Evolutionary conservation across 2,113 vertebrate genomes (phyloP).

Genomic region (Spheniscus mendiculus): DNA sequence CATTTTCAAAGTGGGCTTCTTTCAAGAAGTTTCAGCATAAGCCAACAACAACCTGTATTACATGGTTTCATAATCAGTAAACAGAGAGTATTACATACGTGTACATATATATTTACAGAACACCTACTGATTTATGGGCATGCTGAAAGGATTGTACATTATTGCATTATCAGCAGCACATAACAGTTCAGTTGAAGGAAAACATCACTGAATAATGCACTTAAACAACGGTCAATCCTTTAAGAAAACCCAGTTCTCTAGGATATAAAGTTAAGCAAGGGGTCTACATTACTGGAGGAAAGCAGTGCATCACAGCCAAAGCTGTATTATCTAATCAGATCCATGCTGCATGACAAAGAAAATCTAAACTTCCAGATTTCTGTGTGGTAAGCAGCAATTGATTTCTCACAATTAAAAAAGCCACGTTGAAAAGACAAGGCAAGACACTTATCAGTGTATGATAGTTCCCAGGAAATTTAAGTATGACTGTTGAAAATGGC

Average conservation of each 20-base stretch:
- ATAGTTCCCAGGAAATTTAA: no score
- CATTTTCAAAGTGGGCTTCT: constrained; percentile 89
- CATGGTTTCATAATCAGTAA: constrained; percentile 90
- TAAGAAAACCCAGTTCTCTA: constrained; percentile 72
- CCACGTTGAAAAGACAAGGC: not conserved
- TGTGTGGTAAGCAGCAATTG: not conserved
- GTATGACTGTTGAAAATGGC: not conserved
- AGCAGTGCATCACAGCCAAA: constrained; percentile 54
- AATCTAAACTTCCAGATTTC: not conserved
- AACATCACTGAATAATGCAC: constrained; percentile 61
- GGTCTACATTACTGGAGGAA: constrained; percentile 78
- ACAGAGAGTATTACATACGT: constrained; percentile 81
- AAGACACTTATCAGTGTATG: not conserved
- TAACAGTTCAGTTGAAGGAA: constrained; percentile 5
- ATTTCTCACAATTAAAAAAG: not conserved
- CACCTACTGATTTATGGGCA: constrained; percentile 69
- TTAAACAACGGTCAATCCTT: constrained; percentile 67
- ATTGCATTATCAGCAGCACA: constrained; percentile 51
- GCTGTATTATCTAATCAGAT: not conserved
- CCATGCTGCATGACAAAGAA: not conserved
- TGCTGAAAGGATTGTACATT: constrained; percentile 73
- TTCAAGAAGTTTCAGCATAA: constrained; percentile 90
- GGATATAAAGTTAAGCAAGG: constrained; percentile 80
- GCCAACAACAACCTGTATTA: constrained; percentile 90
- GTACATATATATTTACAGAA: constrained; percentile 79